Evolutionary conservation across 2,888 invertebrate species (phyloP).

Genomic region (Laothoe populi): DNA sequence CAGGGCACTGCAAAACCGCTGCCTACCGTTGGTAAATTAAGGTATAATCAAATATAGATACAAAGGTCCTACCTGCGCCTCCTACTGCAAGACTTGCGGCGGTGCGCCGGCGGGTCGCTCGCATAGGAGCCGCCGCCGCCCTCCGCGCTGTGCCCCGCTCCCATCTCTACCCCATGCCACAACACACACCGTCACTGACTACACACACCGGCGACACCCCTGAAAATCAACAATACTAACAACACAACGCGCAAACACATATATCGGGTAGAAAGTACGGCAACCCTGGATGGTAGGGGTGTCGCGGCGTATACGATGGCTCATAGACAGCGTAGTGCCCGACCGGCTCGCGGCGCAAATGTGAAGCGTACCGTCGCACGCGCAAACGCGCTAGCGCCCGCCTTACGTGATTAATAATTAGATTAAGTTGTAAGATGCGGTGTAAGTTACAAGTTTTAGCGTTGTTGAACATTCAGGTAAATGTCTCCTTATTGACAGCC

Average conservation of each 20-base stretch:
- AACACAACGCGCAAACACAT: conserved; percentile 10
- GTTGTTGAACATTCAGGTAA: neutral
- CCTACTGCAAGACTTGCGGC: conserved; percentile 68
- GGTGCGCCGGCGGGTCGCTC: conserved; percentile 79
- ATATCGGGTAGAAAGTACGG: conserved; percentile 28
- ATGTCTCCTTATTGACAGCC: no score
- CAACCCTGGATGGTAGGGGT: conserved; percentile 46
- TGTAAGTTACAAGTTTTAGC: conserved; percentile 14
- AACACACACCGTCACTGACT: conserved; percentile 75
- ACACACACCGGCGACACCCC: conserved; percentile 70
- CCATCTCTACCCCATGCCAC: conserved; percentile 79
- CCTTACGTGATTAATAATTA: conserved; percentile 68
- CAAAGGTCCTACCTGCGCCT: conserved; percentile 71
- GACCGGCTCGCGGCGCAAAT: conserved; percentile 74
- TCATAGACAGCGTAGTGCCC: conserved; percentile 65
- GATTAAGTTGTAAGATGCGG: conserved; percentile 56
- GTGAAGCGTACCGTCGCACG: conserved; percentile 79
- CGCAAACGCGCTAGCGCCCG: conserved; percentile 63
- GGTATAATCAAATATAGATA: no score
- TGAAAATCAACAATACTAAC: neutral
- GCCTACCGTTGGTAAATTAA: no score
- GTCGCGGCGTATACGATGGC: conserved; percentile 55
- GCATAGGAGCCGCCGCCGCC: conserved; percentile 77
- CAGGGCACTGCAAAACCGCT: no score
- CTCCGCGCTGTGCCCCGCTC: conserved; percentile 82